Conservation (phyloP, 2,888 invertebrate genomes). For the Patella ulyssiponensis region DNA sequence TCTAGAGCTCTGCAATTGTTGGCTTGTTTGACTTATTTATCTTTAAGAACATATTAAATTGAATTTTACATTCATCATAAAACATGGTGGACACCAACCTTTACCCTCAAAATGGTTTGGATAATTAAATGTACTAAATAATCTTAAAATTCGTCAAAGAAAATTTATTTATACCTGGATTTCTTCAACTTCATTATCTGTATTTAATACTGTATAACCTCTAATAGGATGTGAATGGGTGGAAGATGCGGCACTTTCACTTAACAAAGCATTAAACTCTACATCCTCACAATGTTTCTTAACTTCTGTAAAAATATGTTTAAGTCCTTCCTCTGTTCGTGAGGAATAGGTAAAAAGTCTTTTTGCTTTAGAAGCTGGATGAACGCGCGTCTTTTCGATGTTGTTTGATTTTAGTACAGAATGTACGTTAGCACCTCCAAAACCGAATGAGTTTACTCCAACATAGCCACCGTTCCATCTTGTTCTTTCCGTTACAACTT, state of each 20-base stretch:
- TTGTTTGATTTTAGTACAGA: constrained; percentile 74
- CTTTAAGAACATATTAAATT: too few relatives aligned
- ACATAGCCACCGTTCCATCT: constrained; percentile 93
- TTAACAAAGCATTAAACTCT: constrained; percentile 65
- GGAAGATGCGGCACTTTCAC: constrained; percentile 72
- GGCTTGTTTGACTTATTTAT: too few relatives aligned
- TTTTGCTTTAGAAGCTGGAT: constrained; percentile 76
- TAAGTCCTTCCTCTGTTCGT: constrained; percentile 86
- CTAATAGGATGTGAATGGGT: constrained; percentile 84
- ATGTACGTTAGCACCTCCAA: constrained; percentile 83
- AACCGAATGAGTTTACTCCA: constrained; percentile 96
- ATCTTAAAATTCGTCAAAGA: too few relatives aligned
- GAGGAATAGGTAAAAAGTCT: constrained; percentile 86
- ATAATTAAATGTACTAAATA: too few relatives aligned
- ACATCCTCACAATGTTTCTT: constrained; percentile 75
- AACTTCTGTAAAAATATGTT: constrained; percentile 81
- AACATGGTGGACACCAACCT: too few relatives aligned
- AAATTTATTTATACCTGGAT: constrained; percentile 44
- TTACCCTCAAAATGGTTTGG: too few relatives aligned
- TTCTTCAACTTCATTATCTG: constrained; percentile 65
- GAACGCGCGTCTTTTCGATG: constrained; percentile 34
- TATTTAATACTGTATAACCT: constrained; percentile 84
- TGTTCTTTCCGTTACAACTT: constrained; percentile 86
- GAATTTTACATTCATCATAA: too few relatives aligned
- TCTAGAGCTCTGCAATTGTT: too few relatives aligned